These are phyloP conservation scores for Danionella dracula DNA, from an alignment of 2,797 vertebrate species.

Conservation along the genomic window DNA sequence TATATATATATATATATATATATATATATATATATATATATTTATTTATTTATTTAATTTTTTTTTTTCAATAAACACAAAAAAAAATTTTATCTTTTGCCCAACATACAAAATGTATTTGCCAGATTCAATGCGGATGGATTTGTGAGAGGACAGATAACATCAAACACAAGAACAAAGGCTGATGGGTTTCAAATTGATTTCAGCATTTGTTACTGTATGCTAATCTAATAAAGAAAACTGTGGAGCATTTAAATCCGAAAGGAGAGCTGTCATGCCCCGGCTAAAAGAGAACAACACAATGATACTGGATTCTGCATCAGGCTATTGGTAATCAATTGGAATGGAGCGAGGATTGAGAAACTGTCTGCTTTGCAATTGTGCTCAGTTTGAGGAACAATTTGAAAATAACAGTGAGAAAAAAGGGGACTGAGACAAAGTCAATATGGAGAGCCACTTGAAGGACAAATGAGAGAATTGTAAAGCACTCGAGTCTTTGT, in stretches of 20 bases:
- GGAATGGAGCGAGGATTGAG: slow-evolving; percentile 86
- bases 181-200: slow-evolving; percentile 75
- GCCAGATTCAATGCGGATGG: too few species aligned
- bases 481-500: slow-evolving; percentile 52
- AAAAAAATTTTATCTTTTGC: too few species aligned
- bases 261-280: slow-evolving; percentile 65
- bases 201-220: slow-evolving; percentile 68
- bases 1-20: too few species aligned
- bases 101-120: too few species aligned
- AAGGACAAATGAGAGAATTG: slow-evolving; percentile 86
- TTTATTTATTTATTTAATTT: too few species aligned
- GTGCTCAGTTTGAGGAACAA: slow-evolving; percentile 95
- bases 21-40: too few species aligned
- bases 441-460: slow-evolving; percentile 87
- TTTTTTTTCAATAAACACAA: too few species aligned
- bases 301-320: slow-evolving; percentile 81
- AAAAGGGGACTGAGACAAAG: slow-evolving; percentile 69
- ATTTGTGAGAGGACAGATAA: slow-evolving; percentile 25
- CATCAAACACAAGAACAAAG: slow-evolving; percentile 36
- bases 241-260: slow-evolving; percentile 83
- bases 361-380: slow-evolving; percentile 97
- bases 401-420: slow-evolving; percentile 95
- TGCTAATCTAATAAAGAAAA: slow-evolving; percentile 74
- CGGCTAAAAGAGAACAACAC: slow-evolving; percentile 63
- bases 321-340: slow-evolving; percentile 97